Conservation (phyloP, 2,113 vertebrate species). For the Isichthys henryi region DNA sequence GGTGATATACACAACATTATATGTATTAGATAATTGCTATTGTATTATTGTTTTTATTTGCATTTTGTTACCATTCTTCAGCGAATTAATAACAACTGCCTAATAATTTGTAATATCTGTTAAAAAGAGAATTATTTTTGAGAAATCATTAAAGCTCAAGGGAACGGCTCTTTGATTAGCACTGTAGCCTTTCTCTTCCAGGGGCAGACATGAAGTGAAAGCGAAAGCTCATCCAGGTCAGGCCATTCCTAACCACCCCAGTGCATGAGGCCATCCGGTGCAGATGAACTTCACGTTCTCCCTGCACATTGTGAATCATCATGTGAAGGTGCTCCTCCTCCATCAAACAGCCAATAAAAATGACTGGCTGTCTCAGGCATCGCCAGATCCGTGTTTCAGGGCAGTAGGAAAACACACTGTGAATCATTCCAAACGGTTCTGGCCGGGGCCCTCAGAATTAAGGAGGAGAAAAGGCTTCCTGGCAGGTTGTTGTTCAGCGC, state of each 20-base stretch:
- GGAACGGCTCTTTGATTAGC: not conserved
- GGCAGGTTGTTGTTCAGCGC: not conserved
- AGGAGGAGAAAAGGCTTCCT: constrained; percentile 29
- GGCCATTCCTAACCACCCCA: constrained; percentile 37
- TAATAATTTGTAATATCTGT: not conserved
- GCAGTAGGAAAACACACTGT: constrained; percentile 31
- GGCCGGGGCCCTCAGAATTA: constrained; percentile 30
- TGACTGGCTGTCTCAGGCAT: constrained; percentile 38
- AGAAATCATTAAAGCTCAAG: not conserved
- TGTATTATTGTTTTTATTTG: not conserved
- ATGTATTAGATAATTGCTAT: not conserved
- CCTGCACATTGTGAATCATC: constrained; percentile 55
- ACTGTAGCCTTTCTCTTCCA: not conserved
- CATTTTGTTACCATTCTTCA: not conserved
- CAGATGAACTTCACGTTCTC: constrained; percentile 62
- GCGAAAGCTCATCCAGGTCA: constrained; percentile 34
- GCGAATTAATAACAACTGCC: not conserved
- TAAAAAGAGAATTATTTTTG: not conserved
- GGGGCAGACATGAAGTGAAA: not conserved
- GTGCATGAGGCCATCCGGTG: constrained; percentile 45
- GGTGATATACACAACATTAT: not conserved
- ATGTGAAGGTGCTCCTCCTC: constrained; percentile 45
- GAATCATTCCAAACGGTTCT: constrained; percentile 48
- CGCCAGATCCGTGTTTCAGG: constrained; percentile 44
- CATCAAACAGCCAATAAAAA: constrained; percentile 33